A percentile compares a stretch with the other conserved stretches of the same genome.
These are phyloP conservation scores for Sebastes iracundus DNA, from an alignment of 2,797 vertebrate genomes.

Conservation along the genomic window DNA sequence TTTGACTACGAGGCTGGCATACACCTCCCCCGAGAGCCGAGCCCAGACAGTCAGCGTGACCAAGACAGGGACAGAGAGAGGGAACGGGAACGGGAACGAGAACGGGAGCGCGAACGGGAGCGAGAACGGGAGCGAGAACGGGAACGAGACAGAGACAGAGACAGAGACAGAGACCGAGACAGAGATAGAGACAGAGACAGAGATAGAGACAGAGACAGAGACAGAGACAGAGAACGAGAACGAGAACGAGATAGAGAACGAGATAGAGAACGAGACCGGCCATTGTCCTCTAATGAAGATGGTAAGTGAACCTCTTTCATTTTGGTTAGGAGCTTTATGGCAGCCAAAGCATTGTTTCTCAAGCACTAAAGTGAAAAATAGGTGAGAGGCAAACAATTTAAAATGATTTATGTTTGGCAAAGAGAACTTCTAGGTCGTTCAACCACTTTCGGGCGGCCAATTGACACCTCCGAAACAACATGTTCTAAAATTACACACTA, in stretches of 20 bases:
- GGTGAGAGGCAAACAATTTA: background rate
- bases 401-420: background rate
- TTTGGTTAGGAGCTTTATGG: background rate
- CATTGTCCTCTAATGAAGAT: conserved; percentile 80
- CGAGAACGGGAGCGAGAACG: conserved; percentile 10
- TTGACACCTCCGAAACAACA: background rate
- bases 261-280: conserved; percentile 71
- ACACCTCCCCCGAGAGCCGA: conserved; percentile 89
- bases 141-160: conserved; percentile 70
- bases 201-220: conserved; percentile 15
- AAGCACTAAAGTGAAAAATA: background rate
- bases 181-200: background rate
- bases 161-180: background rate
- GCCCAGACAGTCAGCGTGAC: conserved; percentile 86
- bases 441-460: background rate
- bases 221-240: conserved; percentile 62
- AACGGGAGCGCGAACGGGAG: conserved; percentile 62
- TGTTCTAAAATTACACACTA: background rate
- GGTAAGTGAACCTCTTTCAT: conserved; percentile 65
- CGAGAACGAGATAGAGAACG: background rate
- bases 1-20: conserved; percentile 96
- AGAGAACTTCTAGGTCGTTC: background rate
- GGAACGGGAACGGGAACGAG: conserved; percentile 64
- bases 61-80: conserved; percentile 83
- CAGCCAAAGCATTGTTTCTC: background rate